A percentile compares a stretch with the other conserved stretches of the same genome.
phyloP scores from a whole-genome alignment of 2,888 invertebrate genomes.

The Drosophila peninsularis region DNA sequence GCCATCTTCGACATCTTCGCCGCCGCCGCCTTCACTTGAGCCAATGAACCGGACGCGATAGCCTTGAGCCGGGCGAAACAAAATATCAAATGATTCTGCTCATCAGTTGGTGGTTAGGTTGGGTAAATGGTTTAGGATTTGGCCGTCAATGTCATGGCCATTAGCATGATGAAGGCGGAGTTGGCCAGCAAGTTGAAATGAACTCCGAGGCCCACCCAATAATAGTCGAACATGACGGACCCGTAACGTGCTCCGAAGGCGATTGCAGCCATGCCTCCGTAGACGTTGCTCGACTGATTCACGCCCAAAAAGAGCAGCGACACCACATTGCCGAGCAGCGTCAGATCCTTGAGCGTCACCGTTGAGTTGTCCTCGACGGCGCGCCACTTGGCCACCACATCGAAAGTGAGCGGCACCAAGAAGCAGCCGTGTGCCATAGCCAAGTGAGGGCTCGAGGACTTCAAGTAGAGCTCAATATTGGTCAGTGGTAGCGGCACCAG shows the following conservation, averaged over 20 bases:
- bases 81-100: constrained; percentile 5
- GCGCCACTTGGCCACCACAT: constrained; percentile 57
- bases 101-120: background rate
- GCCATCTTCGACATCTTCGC: too few species aligned
- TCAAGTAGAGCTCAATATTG: constrained; percentile 75
- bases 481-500: constrained; percentile 71
- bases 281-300: constrained; percentile 63
- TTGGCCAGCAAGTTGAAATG: constrained; percentile 58
- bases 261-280: constrained; percentile 63
- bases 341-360: constrained; percentile 70
- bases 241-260: constrained; percentile 66
- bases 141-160: constrained; percentile 54
- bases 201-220: constrained; percentile 55
- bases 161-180: constrained; percentile 59
- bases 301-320: constrained; percentile 74
- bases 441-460: constrained; percentile 59
- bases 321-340: constrained; percentile 74
- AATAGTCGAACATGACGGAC: constrained; percentile 62
- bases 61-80: constrained; percentile 53
- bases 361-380: constrained; percentile 61
- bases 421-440: constrained; percentile 76
- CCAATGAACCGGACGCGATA: constrained; percentile 59
- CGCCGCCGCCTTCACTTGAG: constrained; percentile 31
- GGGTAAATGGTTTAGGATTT: constrained; percentile 20
- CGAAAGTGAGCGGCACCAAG: constrained; percentile 72